Conservation (phyloP, 2,113 vertebrate genomes). For the Ascaphus truei region DNA sequence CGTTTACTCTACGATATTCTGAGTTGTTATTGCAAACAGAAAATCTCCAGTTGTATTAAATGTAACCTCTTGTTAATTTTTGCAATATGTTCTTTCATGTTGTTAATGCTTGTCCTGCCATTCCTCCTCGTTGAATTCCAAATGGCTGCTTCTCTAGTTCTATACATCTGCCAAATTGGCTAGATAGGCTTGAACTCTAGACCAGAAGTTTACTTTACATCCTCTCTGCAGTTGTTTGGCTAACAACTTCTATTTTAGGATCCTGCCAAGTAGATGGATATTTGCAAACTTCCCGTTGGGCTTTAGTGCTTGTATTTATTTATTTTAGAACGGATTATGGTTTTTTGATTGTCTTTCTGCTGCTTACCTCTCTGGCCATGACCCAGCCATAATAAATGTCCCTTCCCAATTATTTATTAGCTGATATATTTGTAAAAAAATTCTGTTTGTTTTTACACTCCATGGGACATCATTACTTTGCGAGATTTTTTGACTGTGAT, state of each 20-base stretch:
- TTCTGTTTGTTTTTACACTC: neutral
- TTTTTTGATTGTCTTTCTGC: neutral
- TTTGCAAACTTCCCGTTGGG: too few relatives aligned
- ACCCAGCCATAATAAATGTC: neutral
- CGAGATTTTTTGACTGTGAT: too few relatives aligned
- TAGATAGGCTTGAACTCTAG: neutral
- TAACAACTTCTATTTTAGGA: neutral
- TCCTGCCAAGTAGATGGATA: neutral
- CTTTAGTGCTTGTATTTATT: neutral
- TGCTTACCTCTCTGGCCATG: neutral
- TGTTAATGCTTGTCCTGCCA: constrained; percentile 3
- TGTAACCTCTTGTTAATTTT: neutral
- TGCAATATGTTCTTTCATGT: neutral
- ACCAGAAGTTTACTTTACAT: neutral
- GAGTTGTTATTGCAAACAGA: neutral
- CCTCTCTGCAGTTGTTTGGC: neutral
- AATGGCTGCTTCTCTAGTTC: neutral
- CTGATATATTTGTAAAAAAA: constrained; percentile 2
- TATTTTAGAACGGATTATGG: neutral
- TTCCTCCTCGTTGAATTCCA: constrained; percentile 16
- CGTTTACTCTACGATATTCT: neutral
- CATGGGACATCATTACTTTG: too few relatives aligned
- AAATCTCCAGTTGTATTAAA: neutral
- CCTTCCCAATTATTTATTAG: neutral
- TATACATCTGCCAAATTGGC: neutral